Evolutionary conservation across 2,888 invertebrate species (phyloP).

Genomic region (Sminthurinus aureus): DNA sequence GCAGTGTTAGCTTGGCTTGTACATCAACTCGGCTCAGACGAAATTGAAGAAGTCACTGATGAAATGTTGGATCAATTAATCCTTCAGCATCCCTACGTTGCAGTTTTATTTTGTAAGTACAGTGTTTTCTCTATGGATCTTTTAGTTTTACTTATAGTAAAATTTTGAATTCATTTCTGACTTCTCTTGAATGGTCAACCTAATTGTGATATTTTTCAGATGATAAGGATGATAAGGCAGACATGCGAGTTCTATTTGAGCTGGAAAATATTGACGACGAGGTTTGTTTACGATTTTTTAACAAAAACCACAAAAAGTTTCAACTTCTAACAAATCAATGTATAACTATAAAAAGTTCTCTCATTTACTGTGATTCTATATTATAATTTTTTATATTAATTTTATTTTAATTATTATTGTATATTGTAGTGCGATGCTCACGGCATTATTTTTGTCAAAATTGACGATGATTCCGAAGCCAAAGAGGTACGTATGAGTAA

Average conservation of each 20-base stretch:
- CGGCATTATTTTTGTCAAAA: constrained; percentile 90
- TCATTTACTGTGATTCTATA: too few species aligned
- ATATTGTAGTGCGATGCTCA: constrained; percentile 77
- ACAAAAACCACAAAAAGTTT: too few species aligned
- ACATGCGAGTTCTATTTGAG: constrained; percentile 82
- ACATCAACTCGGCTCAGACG: constrained; percentile 83
- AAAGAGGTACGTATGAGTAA: constrained; percentile 69
- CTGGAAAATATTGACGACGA: constrained; percentile 93
- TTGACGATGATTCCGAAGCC: constrained; percentile 79
- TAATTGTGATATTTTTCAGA: constrained; percentile 68
- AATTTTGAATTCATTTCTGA: neutral
- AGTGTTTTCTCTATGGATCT: neutral
- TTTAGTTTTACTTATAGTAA: neutral
- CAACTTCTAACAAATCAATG: too few species aligned
- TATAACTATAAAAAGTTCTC: too few species aligned
- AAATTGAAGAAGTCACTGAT: constrained; percentile 93
- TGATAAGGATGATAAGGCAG: constrained; percentile 90
- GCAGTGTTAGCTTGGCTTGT: constrained; percentile 77
- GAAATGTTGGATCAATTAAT: constrained; percentile 92
- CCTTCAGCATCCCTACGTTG: constrained; percentile 86
- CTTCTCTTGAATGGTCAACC: too few species aligned
- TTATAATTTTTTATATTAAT: too few species aligned
- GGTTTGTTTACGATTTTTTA: neutral
- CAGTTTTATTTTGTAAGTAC: constrained; percentile 88
- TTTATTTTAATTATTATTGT: neutral